Evolutionary conservation across 1,140 invertebrate genomes (phyloP).

Genomic region (Periplaneta americana): DNA sequence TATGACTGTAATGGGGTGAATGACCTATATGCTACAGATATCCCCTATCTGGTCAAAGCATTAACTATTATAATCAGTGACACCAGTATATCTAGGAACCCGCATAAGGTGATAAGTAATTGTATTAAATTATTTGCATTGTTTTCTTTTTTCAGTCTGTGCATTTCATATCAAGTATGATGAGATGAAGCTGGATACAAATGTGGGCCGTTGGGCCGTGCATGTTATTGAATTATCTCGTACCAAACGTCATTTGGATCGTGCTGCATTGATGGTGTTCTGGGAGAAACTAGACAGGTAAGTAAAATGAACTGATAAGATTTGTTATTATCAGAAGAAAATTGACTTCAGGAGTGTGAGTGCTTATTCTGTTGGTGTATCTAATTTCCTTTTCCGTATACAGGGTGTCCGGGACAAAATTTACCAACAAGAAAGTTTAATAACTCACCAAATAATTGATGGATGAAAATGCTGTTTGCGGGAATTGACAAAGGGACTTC

Average conservation of each 20-base stretch:
- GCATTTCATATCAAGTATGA: conserved; percentile 98
- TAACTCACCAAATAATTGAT: no score
- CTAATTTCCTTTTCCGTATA: background rate
- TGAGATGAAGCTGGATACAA: conserved; percentile 89
- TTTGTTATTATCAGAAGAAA: no score
- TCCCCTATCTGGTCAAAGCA: no score
- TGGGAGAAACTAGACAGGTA: conserved; percentile 97
- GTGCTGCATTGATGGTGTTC: conserved; percentile 90
- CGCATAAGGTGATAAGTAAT: no score
- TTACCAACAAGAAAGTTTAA: background rate
- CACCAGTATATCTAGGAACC: no score
- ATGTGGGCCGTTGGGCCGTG: conserved; percentile 95
- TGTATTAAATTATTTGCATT: background rate
- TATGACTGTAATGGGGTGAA: no score
- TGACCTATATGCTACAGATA: no score
- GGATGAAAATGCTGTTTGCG: no score
- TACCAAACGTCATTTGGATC: conserved; percentile 92
- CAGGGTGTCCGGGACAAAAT: background rate
- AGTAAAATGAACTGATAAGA: conserved; percentile 29
- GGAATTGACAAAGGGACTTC: no score
- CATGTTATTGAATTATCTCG: conserved; percentile 86
- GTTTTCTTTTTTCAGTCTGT: conserved; percentile 61
- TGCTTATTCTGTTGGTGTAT: background rate
- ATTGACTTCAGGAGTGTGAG: no score
- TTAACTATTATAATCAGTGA: no score